Base-by-base conservation (phyloP, 2,797 vertebrate species). In the Melopsittacus undulatus region DNA sequence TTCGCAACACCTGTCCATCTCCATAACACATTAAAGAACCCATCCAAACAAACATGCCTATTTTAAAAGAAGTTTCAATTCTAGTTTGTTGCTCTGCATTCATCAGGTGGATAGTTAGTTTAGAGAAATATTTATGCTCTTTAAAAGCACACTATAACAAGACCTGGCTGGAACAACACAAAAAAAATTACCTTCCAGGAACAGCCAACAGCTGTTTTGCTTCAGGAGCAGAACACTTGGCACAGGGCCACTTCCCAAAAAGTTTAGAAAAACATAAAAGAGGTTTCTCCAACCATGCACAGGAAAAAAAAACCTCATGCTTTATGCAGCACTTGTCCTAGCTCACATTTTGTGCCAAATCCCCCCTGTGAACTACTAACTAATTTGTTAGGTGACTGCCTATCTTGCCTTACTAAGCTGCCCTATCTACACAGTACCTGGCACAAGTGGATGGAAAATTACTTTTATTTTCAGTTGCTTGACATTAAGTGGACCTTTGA, bases 181-280 rank as follows among this genome's bases (percentile, higher is more conserved):
- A 36, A 22, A 46, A 77, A 79, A 56, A 21, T 2, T 10, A 82
- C 54, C 54, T 70, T 78, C 56, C 75, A 83, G 52, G 38, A 92
- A 86, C 5, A 91, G 79, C 13, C 42, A 94, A 89, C 66, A 94
- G 89, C 34, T 90, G 73, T 90, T 95, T 81, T 88, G 73, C 89
- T 94, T 78, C 46, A 92, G 91, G 79, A 91, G 32, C 16, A 73
- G 23, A 83, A 72, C 52, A 85, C 11, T 29, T 89, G 85, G 79
- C 91, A 92, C 23, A 64, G 16, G 34, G 79, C 61, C 85, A 94
- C 20, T 51, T 83, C 49, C 76, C 89, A 91, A 88, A 87, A 81
- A 92, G 26, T 59, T 93, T 59, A 92, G 13, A 75, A 93, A 61
- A n/a, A 74, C 30, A 75, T 32, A 54, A 45, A 57, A 42, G 8